A percentile compares a stretch with the other conserved stretches of the same genome.
Conservation (phyloP, 1,140 invertebrate species). For the Hycleus cichorii region DNA sequence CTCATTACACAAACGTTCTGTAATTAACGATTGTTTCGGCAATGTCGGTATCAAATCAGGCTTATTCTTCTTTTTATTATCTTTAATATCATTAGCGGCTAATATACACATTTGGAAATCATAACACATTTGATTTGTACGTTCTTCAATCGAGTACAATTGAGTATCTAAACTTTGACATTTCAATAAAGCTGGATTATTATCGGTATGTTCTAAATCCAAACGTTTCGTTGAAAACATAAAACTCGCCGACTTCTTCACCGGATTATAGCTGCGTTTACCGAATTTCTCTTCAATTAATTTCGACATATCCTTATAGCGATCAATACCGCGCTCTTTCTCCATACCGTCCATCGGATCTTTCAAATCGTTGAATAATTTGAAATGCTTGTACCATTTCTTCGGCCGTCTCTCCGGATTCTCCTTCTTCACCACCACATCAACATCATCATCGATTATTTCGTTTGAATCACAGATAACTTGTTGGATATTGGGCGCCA, state of each 20-base stretch:
- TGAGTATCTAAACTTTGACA: slow-evolving; percentile 36
- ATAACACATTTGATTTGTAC: slow-evolving; percentile 2
- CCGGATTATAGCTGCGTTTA: slow-evolving; percentile 31
- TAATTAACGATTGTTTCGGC: slow-evolving; percentile 32
- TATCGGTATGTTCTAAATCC: slow-evolving; percentile 24
- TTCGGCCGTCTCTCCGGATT: slow-evolving; percentile 34
- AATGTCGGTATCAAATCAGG: slow-evolving; percentile 34
- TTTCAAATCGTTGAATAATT: slow-evolving; percentile 18
- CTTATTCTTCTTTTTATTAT: slow-evolving; percentile 12
- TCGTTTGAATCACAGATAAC: no score
- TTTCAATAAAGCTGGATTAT: slow-evolving; percentile 29
- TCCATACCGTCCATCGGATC: slow-evolving; percentile 27
- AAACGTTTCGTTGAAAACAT: slow-evolving; percentile 34
- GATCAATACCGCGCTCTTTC: slow-evolving; percentile 30
- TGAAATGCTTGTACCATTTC: slow-evolving; percentile 37
- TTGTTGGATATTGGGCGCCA: slow-evolving; percentile 28
- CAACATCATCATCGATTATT: no score
- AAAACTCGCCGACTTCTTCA: slow-evolving; percentile 37
- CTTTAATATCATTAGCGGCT: slow-evolving; percentile 22
- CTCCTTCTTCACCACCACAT: slow-evolving; percentile 27
- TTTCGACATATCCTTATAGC: slow-evolving; percentile 37
- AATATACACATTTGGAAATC: slow-evolving; percentile 35
- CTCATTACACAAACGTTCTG: slow-evolving; percentile 31
- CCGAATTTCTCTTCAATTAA: slow-evolving; percentile 36
- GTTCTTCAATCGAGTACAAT: slow-evolving; percentile 22